phyloP scores from a whole-genome alignment of 2,888 invertebrate species.

The Nephrotoma guestfalica region DNA sequence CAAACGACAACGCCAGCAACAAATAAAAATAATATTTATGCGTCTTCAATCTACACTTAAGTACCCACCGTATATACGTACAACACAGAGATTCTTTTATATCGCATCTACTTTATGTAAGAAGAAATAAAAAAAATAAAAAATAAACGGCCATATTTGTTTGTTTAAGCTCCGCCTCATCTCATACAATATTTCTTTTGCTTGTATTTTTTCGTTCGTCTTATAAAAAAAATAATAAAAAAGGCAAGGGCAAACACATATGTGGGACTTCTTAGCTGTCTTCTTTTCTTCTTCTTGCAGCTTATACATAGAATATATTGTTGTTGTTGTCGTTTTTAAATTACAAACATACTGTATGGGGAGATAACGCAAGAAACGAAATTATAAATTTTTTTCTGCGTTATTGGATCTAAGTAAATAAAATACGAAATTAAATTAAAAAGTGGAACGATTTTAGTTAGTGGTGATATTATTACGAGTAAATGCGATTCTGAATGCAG shows the following conservation, averaged over 20 bases:
- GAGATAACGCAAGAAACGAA: not conserved
- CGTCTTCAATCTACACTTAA: slow-evolving; percentile 3
- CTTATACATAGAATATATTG: not conserved
- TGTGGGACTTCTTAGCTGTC: not conserved
- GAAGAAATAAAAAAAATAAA: not conserved
- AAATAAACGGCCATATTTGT: slow-evolving; percentile 27
- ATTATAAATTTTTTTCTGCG: not conserved
- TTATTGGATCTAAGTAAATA: not conserved
- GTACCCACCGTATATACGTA: not conserved
- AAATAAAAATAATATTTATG: not conserved
- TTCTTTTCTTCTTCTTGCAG: not conserved
- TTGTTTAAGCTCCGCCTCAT: slow-evolving; percentile 30
- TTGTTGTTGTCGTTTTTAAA: not conserved
- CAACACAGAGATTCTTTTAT: not conserved
- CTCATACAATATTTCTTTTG: slow-evolving; percentile 9
- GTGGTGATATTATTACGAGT: not conserved
- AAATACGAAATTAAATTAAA: not conserved
- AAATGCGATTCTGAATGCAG: not conserved
- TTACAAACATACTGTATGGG: not conserved
- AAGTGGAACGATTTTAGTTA: not conserved
- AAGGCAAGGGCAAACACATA: slow-evolving; percentile 1
- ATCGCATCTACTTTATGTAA: not conserved
- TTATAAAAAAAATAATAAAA: not conserved
- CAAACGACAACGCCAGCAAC: not conserved
- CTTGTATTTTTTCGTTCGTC: not conserved